Evolutionary conservation across 2,113 vertebrate species (phyloP), one percentile per base, ranked within the genome.

Genomic region (Chauna torquata): DNA sequence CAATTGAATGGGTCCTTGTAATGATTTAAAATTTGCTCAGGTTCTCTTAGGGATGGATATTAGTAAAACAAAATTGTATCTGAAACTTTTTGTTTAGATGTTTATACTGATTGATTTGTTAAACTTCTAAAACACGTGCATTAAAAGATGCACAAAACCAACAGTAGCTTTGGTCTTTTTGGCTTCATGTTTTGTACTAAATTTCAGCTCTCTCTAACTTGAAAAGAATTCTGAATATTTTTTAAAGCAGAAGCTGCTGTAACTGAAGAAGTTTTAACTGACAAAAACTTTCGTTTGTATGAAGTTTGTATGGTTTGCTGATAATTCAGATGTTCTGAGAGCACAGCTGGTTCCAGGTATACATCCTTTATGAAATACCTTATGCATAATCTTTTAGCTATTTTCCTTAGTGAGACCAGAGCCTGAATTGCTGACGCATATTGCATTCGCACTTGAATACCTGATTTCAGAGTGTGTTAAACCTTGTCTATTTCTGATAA

Each of bases 371-470:
- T 86, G 88, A 91, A 90, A 61, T 16, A 25, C 71, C 44, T 95
- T 91, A 68, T 78, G 74, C 57, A 50, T 86, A 70, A 71, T 68
- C 58, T 90, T 90, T 79, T 82, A 75, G 88, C 74, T 47, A 32
- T 91, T 94, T 96, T 84, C 59, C n/a, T 59, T 64, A 47, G 83
- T 77, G 54, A 94, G 87, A 94, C 70, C 79, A 76, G 74, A 78
- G 57, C 28, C 9, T 78, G 77, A 86, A 94, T 90, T 87, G 69
- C 94, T 95, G 80, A 93, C 74, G 50, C 4, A 44, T 95, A 16
- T 85, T 97, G 54, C 93, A 96, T 95, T 97, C 94, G 89, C 92
- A 93, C 92, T 88, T 92, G 89, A 94, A 94, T 94, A 90, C 57
- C 81, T 57, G 52, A 91, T 92, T 91, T 83, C 47, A 54, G 84